These are phyloP conservation scores for Acromyrmex heyeri DNA, from an alignment of 1,140 invertebrate species.

Conservation along the genomic window DNA sequence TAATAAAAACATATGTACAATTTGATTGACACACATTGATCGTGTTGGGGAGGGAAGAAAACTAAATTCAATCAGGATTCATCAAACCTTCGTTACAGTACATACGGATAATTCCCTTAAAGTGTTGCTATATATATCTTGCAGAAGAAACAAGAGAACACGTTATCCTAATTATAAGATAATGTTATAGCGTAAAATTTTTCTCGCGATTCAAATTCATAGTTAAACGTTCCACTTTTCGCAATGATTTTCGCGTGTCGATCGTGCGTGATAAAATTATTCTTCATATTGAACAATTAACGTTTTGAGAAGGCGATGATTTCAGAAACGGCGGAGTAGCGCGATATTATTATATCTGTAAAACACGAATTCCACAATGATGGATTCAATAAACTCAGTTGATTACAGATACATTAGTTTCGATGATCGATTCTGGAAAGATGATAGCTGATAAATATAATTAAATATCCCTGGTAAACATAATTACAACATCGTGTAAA, in stretches of 20 bases:
- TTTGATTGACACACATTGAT: neutral
- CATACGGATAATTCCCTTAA: slow-evolving; percentile 44
- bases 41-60: neutral
- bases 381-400: neutral
- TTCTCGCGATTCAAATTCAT: slow-evolving; percentile 15
- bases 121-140: slow-evolving; percentile 52
- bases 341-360: neutral
- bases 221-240: slow-evolving; percentile 23
- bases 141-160: slow-evolving; percentile 53
- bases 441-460: neutral
- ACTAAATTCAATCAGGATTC: slow-evolving; percentile 62
- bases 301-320: slow-evolving; percentile 27
- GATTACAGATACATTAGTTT: neutral
- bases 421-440: neutral
- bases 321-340: slow-evolving; percentile 26
- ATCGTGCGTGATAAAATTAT: slow-evolving; percentile 38
- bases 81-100: slow-evolving; percentile 68
- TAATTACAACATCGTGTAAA: slow-evolving; percentile 7
- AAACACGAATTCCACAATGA: neutral
- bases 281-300: slow-evolving; percentile 25
- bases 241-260: slow-evolving; percentile 16
- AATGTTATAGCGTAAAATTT: slow-evolving; percentile 51
- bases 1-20: slow-evolving; percentile 38
- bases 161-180: slow-evolving; percentile 54
- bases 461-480: neutral